Percentiles rank a stretch among this genome's conserved stretches.
These are phyloP conservation scores for Sebastes cheni DNA, from an alignment of 2,797 vertebrate genomes.

Conservation along the genomic window DNA sequence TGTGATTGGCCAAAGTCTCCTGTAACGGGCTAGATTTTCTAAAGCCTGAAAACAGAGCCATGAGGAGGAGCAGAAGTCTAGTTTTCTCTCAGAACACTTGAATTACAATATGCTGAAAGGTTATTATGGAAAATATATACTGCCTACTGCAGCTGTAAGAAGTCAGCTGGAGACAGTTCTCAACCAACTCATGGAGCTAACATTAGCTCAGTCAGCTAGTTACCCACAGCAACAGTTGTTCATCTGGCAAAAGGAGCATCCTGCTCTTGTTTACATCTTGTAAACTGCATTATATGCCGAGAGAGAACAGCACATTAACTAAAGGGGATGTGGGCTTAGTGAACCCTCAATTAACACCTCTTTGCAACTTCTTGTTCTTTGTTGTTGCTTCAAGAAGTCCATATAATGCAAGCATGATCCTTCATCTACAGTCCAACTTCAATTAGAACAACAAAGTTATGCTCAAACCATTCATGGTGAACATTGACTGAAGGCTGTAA, in stretches of 20 bases:
- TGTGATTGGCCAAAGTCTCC: no score
- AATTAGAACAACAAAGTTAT: neutral
- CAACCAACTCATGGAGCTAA: neutral
- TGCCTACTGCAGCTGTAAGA: no score
- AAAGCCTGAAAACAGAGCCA: no score
- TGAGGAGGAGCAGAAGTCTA: no score
- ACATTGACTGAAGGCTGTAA: neutral
- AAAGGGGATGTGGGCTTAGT: neutral
- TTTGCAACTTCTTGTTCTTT: neutral
- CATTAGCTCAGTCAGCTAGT: neutral
- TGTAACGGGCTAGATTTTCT: accelerated
- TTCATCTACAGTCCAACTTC: neutral
- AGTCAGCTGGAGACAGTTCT: neutral
- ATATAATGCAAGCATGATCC: neutral
- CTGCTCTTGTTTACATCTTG: neutral
- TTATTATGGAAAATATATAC: no score
- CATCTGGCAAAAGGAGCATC: neutral
- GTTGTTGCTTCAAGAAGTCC: neutral
- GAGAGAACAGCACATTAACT: neutral
- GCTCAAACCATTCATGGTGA: neutral
- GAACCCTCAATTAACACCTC: neutral
- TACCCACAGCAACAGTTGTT: neutral
- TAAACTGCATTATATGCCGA: neutral
- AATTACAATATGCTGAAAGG: no score
- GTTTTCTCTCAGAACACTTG: no score